Evolutionary conservation across 2,797 vertebrate species (phyloP), one percentile per base, ranked within the genome.

Genomic region (Pseudochirops cupreus): DNA sequence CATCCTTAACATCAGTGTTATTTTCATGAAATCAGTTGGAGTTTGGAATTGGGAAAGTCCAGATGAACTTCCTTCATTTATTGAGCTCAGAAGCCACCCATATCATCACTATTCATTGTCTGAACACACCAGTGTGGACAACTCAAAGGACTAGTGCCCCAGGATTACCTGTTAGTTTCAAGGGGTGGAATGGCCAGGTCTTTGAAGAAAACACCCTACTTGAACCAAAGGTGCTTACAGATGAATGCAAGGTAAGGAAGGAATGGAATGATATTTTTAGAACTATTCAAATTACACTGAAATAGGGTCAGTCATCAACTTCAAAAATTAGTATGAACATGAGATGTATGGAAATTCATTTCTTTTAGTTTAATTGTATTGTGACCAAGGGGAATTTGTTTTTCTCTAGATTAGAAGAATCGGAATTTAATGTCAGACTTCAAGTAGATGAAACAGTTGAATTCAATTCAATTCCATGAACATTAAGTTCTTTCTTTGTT

Each of bases 1-100:
- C 91, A 28, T 92, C 74, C 93, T 93, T 96, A 96, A 97, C 46
- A 91, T 91, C 28, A 33, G 56, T 93, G 55, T 98, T 98, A 67
- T 98, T 97, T 98, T 93, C 96, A 91, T 39, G 59, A 97, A 94
- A 93, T 96, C 98, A 99, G 99, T 98, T 99, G 99, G 98, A 98
- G 97, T 99, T 99, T 90, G 99, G 98, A 91, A 96, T 99, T 53
- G 99, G 99, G 93, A 99, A 99, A 98, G 99, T 99, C 95, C 99
- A 99, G 98, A 99, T 99, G 99, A 99, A 99, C 98, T 99, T 99
- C 97, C 99, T 99, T 98, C 99, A 99, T 98, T 98, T 99, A 95
- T 98, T 99, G 98, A 99, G 99, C 98, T 98, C 98, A 29, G 99
- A 99, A 98, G 99, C 99, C 96, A 99, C 98, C 94, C 99, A 99